phyloP scores from a whole-genome alignment of 2,113 vertebrate species.

The Fulmarus glacialis region DNA sequence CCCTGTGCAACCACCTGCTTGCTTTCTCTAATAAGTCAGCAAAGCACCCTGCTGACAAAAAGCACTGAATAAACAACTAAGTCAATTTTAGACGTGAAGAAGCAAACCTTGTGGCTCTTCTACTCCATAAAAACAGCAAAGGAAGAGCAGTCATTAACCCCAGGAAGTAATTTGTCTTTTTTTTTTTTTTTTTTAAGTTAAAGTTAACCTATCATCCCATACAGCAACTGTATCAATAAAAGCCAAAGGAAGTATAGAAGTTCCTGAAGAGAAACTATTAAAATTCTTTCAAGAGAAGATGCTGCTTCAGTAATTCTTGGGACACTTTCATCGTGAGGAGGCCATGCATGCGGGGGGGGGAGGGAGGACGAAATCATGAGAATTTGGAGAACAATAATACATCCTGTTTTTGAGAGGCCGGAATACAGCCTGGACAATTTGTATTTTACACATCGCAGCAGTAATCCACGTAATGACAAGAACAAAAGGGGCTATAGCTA shows the following conservation, averaged over 20 bases:
- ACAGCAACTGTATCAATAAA: background rate
- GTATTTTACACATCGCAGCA: slow-evolving; percentile 17
- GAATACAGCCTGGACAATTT: slow-evolving; percentile 37
- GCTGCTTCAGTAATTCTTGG: background rate
- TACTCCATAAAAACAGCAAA: background rate
- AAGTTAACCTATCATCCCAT: background rate
- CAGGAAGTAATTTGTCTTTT: background rate
- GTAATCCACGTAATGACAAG: background rate
- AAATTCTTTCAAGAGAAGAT: background rate
- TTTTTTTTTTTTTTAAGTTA: no score
- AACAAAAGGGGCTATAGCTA: slow-evolving; percentile 5
- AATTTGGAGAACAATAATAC: slow-evolving; percentile 54
- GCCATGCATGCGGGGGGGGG: background rate
- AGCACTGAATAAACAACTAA: background rate
- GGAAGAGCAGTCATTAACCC: background rate
- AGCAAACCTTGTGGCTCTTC: background rate
- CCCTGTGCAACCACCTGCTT: background rate
- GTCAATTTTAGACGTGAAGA: background rate
- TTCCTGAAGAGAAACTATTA: slow-evolving; percentile 36
- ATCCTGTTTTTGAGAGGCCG: slow-evolving; percentile 52
- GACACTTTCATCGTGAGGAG: background rate
- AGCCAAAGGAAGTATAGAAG: background rate
- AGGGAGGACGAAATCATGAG: background rate
- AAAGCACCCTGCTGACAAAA: background rate
- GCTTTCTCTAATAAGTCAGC: background rate